A percentile compares a stretch with the other conserved stretches of the same genome.
Conservation (phyloP, 2,797 vertebrate genomes). For the Calcarius lapponicus region DNA sequence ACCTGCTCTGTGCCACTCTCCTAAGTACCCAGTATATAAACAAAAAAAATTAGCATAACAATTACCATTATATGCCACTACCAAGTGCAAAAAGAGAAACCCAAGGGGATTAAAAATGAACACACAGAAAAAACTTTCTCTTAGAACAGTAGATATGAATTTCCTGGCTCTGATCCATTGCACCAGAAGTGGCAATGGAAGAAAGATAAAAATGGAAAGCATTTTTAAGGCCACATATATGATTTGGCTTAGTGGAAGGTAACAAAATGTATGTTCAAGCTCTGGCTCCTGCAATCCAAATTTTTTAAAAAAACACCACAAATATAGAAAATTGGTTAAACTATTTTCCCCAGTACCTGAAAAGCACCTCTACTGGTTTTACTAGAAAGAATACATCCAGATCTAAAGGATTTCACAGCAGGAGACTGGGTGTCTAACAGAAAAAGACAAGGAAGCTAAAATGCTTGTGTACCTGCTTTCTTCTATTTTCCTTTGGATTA, state of each 20-base stretch:
- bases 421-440: neutral
- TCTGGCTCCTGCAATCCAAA: neutral
- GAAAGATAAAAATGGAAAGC: neutral
- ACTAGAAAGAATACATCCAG: neutral
- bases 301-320: neutral
- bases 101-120: neutral
- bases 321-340: neutral
- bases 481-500: neutral
- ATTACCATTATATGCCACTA: neutral
- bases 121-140: neutral
- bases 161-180: neutral
- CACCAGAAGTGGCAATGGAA: neutral
- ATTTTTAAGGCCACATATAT: neutral
- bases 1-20: neutral
- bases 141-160: neutral
- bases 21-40: neutral
- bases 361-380: neutral
- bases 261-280: neutral
- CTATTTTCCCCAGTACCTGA: neutral
- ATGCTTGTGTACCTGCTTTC: neutral
- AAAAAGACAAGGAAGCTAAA: neutral
- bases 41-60: neutral
- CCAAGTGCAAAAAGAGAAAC: neutral
- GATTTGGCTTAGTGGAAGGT: neutral
- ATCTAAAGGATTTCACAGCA: neutral